Base-by-base conservation (phyloP, 92 coral and sea anemone species). In the Heteractis magnifica region DNA sequence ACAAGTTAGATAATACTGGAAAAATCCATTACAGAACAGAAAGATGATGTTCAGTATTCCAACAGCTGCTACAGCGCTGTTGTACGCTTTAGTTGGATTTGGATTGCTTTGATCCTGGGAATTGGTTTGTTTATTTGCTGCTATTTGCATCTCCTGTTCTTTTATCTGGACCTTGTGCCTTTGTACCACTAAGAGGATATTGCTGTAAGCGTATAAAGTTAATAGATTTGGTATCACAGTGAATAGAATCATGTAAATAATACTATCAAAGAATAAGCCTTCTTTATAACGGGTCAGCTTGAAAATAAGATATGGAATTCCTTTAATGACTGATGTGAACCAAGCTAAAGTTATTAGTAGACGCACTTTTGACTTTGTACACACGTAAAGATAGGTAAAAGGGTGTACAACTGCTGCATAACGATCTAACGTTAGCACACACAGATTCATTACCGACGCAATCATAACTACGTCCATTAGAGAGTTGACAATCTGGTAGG, bases 401-500 rank as follows among this genome's bases (percentile, higher is more conserved):
- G 88, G 88, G 58, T 85, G 88, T 16, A 85, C 52, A 5, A 85
- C 88, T 5, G 88, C 88, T 10, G 56, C 49, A 65, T 85, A 85
- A 5, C 88, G 77, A 49, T 85, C 88, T 15, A 76, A 20, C 3
- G 88, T 85, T 51, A 85, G 49, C 44, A 85, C 49, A 23, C 88
- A 85, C 5, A 85, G 79, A 41, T 78, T 85, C 10, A 14, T 20
- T 1, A 85, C 88, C 11, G 88, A 85, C 20, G 83, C 81, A 65
- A 85, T 85, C 88, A 85, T 85, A 44, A 85, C 77, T 4, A 78
- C 78, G 49, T 85, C 88, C 83, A 85, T 85, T 8, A 85, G 15
- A 7, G 62, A 49, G 41, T 77, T 77, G 49, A 85, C 70, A 6
- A 49, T 41, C 48, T 71, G 71, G 49, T 70, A 19, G 23, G 77